These are phyloP conservation scores for Calidris pygmaea DNA, from an alignment of 2,113 vertebrate species.

Conservation along the genomic window DNA sequence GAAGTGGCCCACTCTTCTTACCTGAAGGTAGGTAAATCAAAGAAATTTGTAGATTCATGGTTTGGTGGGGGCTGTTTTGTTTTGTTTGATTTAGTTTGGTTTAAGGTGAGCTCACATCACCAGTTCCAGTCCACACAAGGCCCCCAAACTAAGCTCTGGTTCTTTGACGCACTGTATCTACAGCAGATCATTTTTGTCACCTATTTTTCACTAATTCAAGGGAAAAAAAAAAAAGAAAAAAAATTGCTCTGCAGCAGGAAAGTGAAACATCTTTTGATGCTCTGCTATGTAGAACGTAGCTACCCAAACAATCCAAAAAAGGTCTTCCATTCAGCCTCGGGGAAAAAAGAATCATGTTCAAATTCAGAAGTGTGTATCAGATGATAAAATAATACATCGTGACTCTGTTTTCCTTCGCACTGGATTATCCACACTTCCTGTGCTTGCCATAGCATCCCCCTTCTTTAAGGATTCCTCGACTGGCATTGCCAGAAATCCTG, in stretches of 20 bases:
- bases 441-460: not conserved
- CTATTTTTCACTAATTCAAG: not conserved
- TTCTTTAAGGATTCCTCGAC: not conserved
- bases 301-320: not conserved
- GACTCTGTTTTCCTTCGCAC: not conserved
- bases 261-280: not conserved
- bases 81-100: not conserved
- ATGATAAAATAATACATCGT: not conserved
- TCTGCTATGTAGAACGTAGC: not conserved
- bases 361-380: not conserved
- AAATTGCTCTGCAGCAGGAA: not conserved
- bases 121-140: not conserved
- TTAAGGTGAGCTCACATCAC: not conserved
- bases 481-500: not conserved
- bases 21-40: not conserved
- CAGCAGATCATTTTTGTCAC: not conserved
- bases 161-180: not conserved
- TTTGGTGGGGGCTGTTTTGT: accelerated
- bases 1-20: not conserved
- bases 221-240: not conserved
- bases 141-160: not conserved
- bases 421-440: not conserved
- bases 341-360: not conserved
- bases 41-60: not conserved
- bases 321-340: not conserved